Percentiles rank a stretch among this genome's conserved stretches.
phyloP scores from a whole-genome alignment of 2,797 vertebrate species.

The Rhinogobio ventralis region DNA sequence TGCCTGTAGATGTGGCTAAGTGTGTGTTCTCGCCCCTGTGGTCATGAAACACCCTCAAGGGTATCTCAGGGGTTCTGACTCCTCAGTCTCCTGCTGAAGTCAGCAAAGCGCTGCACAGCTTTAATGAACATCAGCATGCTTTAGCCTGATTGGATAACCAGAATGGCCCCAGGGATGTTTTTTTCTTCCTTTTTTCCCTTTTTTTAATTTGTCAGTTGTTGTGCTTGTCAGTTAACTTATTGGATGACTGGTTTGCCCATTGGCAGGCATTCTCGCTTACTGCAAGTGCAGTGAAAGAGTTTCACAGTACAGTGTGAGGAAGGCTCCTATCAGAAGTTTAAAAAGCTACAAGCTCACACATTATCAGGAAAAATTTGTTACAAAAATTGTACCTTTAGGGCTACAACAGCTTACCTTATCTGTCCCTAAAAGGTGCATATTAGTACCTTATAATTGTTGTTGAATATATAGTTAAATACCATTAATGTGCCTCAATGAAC shows the following conservation, averaged over 20 bases:
- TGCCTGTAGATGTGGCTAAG: background rate
- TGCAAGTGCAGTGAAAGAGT: background rate
- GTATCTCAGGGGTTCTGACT: constrained; percentile 34
- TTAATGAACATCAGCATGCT: constrained; percentile 70
- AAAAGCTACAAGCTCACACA: background rate
- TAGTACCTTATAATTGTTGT: background rate
- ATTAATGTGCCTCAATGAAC: background rate
- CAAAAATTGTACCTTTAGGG: background rate
- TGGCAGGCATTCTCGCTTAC: background rate
- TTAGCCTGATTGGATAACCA: constrained; percentile 74
- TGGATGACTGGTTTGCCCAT: constrained; percentile 23
- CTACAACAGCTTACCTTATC: background rate
- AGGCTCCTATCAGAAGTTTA: background rate
- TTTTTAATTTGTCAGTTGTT: constrained; percentile 17
- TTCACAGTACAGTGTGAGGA: background rate
- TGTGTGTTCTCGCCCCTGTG: constrained; percentile 13
- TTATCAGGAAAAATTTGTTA: background rate
- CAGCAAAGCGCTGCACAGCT: constrained; percentile 70
- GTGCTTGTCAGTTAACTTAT: constrained; percentile 19
- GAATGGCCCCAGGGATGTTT: constrained; percentile 41
- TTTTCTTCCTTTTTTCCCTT: constrained; percentile 19
- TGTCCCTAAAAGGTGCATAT: background rate
- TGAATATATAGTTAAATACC: background rate
- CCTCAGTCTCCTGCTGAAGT: constrained; percentile 65
- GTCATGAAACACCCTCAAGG: constrained; percentile 45